These are phyloP conservation scores for Podarcis raffonei DNA, from an alignment of 2,113 vertebrate species.

Conservation along the genomic window DNA sequence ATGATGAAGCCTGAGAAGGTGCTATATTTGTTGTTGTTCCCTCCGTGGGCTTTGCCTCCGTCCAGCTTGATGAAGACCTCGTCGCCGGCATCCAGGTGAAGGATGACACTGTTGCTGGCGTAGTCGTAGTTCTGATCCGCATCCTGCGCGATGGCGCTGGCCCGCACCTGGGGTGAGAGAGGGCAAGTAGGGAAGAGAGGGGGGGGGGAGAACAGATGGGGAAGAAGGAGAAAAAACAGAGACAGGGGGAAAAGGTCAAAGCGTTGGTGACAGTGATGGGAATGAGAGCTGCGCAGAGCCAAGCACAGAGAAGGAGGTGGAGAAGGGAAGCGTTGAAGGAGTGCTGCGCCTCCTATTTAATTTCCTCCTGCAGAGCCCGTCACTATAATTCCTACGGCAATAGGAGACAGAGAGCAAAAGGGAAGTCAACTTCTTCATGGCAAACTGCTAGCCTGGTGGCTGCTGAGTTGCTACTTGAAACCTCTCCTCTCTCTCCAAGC, in stretches of 20 bases:
- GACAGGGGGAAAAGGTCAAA: neutral
- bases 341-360: neutral
- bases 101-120: slow-evolving; percentile 97
- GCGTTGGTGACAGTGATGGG: neutral
- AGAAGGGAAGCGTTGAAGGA: neutral
- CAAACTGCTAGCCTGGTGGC: neutral
- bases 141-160: slow-evolving; percentile 96
- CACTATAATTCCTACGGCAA: neutral
- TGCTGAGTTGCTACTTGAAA: neutral
- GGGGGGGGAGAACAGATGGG: neutral
- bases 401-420: neutral
- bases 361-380: neutral
- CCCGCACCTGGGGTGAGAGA: slow-evolving; percentile 84
- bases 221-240: neutral
- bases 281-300: neutral
- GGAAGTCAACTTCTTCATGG: neutral
- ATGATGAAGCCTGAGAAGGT: slow-evolving; percentile 99
- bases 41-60: slow-evolving; percentile 95
- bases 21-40: slow-evolving; percentile 99
- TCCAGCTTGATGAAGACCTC: slow-evolving; percentile 98
- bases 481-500: neutral
- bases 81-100: slow-evolving; percentile 95
- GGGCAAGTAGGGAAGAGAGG: neutral
- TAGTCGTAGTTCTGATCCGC: slow-evolving; percentile 99
- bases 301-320: too few relatives aligned